Percentiles rank a stretch among this genome's conserved stretches.
Conservation (phyloP, 30 jellyfish, hydroid and myxozoan species). For the Aurelia aurita region DNA sequence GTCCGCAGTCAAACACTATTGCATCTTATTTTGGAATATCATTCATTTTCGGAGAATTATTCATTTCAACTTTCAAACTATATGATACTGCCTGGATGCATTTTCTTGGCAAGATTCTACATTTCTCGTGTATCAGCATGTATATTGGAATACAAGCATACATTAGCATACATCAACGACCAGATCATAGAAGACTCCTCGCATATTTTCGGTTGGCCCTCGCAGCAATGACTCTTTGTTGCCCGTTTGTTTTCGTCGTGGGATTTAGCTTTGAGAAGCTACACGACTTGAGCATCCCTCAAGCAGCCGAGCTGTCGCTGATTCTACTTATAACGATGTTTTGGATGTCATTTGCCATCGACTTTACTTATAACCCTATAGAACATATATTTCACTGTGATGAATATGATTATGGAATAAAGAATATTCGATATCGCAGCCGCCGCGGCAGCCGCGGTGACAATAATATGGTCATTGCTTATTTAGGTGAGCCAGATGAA, state of each 20-base stretch:
- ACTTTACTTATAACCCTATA: slow-evolving; percentile 12
- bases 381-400: neutral
- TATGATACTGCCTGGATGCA: slow-evolving; percentile 16
- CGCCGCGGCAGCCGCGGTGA: neutral
- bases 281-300: slow-evolving; percentile 4
- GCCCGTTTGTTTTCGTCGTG: slow-evolving; percentile 19
- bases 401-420: neutral
- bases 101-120: slow-evolving; percentile 29
- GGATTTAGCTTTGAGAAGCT: slow-evolving; percentile 21
- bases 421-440: neutral
- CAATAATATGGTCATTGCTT: too few relatives aligned
- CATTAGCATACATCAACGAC: slow-evolving; percentile 31
- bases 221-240: neutral
- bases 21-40: slow-evolving; percentile 23
- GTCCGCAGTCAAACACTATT: slow-evolving; percentile 22
- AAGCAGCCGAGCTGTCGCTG: slow-evolving; percentile 37
- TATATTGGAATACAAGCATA: slow-evolving; percentile 47
- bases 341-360: slow-evolving; percentile 52
- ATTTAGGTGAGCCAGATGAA: too few relatives aligned
- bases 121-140: slow-evolving; percentile 20
- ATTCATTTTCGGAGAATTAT: slow-evolving; percentile 32
- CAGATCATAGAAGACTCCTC: slow-evolving; percentile 5
- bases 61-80: slow-evolving; percentile 14
- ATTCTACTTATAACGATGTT: neutral
- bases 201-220: slow-evolving; percentile 20